Percentiles rank a stretch among this genome's conserved stretches.
phyloP scores from a whole-genome alignment of 2,797 vertebrate species.

The Apogon talboti region DNA sequence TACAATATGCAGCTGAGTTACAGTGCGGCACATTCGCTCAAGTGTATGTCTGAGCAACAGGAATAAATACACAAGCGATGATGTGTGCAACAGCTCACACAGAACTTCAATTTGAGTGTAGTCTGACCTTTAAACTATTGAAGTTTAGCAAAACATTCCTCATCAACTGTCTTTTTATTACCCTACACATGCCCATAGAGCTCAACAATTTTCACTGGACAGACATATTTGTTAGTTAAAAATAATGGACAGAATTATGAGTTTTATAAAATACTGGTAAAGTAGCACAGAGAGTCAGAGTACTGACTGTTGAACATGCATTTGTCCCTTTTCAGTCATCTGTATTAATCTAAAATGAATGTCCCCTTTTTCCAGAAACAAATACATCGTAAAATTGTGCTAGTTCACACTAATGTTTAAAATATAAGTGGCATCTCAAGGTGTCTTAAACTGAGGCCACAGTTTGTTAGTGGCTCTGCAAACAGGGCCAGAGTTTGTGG shows the following conservation, averaged over 20 bases:
- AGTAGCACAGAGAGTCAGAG: constrained; percentile 11
- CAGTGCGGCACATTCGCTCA: constrained; percentile 28
- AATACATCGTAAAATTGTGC: constrained; percentile 3
- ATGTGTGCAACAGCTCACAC: constrained; percentile 14
- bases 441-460: constrained; percentile 9
- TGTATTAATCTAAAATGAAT: constrained; percentile 17
- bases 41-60: constrained; percentile 16
- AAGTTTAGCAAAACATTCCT: constrained; percentile 6
- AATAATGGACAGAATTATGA: constrained; percentile 34
- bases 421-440: constrained; percentile 6
- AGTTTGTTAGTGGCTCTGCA: constrained; percentile 16
- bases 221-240: constrained; percentile 30
- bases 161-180: constrained; percentile 15
- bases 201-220: constrained; percentile 11
- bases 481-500: constrained; percentile 18
- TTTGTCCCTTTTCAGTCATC: constrained; percentile 36
- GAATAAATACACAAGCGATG: constrained; percentile 47
- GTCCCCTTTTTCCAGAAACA: constrained; percentile 9
- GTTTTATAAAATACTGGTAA: constrained; percentile 30
- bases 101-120: constrained; percentile 26
- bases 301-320: constrained; percentile 46
- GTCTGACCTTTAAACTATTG: constrained; percentile 28
- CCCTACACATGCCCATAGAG: constrained; percentile 5
- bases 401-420: constrained; percentile 1
- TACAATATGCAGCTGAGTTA: constrained; percentile 29